Evolutionary conservation across 2,888 invertebrate genomes (phyloP), one percentile per base, ranked within the genome.

Genomic region (Cepaea hortensis): DNA sequence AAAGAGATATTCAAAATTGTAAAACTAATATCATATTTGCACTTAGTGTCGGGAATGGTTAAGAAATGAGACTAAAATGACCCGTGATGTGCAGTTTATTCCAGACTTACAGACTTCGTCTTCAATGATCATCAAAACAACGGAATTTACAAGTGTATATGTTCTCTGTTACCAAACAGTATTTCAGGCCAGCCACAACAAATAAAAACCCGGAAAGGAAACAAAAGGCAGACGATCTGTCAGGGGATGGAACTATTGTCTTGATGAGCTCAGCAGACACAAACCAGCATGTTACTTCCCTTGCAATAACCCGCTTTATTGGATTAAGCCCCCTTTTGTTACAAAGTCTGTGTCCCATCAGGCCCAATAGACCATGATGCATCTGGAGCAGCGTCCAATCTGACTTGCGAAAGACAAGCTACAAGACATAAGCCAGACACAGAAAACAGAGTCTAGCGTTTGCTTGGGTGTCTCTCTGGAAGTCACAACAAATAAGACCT

Each of bases 201-300:
- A 80, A 85, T 85, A 85, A 76, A 55, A 72, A 79, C 72, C n/a
- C 55, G 79, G 18, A 23, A 55, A 18, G 61, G 70, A 65, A 80
- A 85, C 80, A 80, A 79, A 75, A 80, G 23, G 61, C 85, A 85
- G 85, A 85, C 80, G 85, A 61, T 18, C 70, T 76, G 80, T 72
- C 50, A 80, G 73, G 79, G 80, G 85, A 72, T 70, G 75, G 55
- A 80, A 76, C 80, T 62, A 80, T 80, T 85, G 81, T 81, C 81
- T 81, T 81, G 85, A 85, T 81, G 81, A 81, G 85, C 81, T 81
- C 81, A 79, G 77, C 79, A 79, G 84, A 85, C 84, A 85, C 84
- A 77, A 85, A 76, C 84, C 84, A 85, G 84, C 84, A 85, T 85
- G 84, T 85, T 85, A 68, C 79, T 79, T 85, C 84, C 84, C 84